Percentiles rank a stretch among this genome's conserved stretches.
Conservation (phyloP, 2,888 invertebrate genomes). For the Linhomoeus sp. region DNA sequence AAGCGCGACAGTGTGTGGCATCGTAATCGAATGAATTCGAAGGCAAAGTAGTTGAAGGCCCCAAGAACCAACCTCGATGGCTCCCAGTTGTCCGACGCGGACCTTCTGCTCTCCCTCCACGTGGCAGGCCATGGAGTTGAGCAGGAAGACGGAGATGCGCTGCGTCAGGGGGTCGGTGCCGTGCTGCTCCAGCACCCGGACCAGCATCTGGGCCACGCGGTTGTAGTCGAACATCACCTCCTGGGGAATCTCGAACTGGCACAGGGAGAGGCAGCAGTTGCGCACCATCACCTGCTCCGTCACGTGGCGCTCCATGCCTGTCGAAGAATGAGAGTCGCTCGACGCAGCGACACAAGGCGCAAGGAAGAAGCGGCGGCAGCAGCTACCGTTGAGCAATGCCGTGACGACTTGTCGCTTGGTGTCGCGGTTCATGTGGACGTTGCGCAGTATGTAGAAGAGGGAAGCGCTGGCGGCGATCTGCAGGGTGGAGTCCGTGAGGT, state of each 20-base stretch:
- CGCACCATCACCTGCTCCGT: constrained; percentile 53
- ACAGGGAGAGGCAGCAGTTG: constrained; percentile 79
- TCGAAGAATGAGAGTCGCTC: not conserved
- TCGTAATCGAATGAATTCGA: no score
- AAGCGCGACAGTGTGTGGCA: not conserved
- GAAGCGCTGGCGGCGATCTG: constrained; percentile 73
- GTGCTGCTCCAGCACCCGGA: constrained; percentile 21
- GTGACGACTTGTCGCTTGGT: constrained; percentile 19
- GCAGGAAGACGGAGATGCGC: constrained; percentile 73
- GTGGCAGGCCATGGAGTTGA: constrained; percentile 87
- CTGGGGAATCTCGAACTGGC: constrained; percentile 78
- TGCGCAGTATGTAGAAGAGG: constrained; percentile 54
- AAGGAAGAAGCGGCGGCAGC: not conserved
- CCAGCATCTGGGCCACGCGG: constrained; percentile 19
- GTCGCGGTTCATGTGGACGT: constrained; percentile 18
- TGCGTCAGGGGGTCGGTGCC: constrained; percentile 64
- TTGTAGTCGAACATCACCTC: constrained; percentile 45
- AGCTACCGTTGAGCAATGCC: constrained; percentile 15
- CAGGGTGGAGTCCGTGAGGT: constrained; percentile 63
- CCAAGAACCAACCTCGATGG: constrained; percentile 35
- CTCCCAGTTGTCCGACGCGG: constrained; percentile 69
- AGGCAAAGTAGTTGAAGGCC: no score
- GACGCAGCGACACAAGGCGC: not conserved
- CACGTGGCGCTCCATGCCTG: constrained; percentile 19
- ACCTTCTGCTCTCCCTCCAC: constrained; percentile 80